These are phyloP conservation scores for Pelobates cultripes DNA, from an alignment of 2,797 vertebrate genomes.

Conservation along the genomic window DNA sequence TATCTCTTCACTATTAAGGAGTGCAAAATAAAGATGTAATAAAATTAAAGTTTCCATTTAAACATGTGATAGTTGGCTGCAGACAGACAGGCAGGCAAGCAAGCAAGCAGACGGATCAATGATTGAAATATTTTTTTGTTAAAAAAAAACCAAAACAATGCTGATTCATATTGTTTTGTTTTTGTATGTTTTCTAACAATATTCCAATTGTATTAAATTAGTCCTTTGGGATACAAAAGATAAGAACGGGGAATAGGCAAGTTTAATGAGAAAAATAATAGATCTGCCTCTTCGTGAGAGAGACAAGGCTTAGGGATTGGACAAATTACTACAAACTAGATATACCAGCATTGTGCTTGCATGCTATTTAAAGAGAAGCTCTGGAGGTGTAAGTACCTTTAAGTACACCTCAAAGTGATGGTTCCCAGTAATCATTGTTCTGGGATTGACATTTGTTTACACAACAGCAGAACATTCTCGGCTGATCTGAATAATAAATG, in stretches of 20 bases:
- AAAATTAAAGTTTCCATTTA: not conserved
- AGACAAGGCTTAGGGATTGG: constrained; percentile 82
- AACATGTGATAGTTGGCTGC: not conserved
- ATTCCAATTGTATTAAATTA: constrained; percentile 81
- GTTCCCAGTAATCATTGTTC: constrained; percentile 89
- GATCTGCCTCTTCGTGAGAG: constrained; percentile 89
- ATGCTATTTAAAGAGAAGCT: constrained; percentile 92
- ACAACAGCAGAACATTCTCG: constrained; percentile 82
- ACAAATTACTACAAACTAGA: constrained; percentile 78
- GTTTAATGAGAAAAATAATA: constrained; percentile 93
- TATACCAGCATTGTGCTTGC: constrained; percentile 87
- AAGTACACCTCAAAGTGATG: constrained; percentile 84
- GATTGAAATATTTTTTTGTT: not conserved
- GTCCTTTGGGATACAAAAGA: constrained; percentile 85
- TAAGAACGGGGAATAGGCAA: constrained; percentile 87
- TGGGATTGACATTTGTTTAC: constrained; percentile 87
- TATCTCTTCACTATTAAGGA: not conserved
- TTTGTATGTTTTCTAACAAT: constrained; percentile 52
- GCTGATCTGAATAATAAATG: constrained; percentile 90
- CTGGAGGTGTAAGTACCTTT: constrained; percentile 85
- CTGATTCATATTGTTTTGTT: not conserved
- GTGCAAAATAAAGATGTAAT: not conserved
- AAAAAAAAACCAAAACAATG: not conserved
- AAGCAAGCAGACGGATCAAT: not conserved
- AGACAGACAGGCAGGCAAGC: constrained; percentile 7